Conservation (phyloP, 2,113 vertebrate species). For the Ceuthmochares aereus region DNA sequence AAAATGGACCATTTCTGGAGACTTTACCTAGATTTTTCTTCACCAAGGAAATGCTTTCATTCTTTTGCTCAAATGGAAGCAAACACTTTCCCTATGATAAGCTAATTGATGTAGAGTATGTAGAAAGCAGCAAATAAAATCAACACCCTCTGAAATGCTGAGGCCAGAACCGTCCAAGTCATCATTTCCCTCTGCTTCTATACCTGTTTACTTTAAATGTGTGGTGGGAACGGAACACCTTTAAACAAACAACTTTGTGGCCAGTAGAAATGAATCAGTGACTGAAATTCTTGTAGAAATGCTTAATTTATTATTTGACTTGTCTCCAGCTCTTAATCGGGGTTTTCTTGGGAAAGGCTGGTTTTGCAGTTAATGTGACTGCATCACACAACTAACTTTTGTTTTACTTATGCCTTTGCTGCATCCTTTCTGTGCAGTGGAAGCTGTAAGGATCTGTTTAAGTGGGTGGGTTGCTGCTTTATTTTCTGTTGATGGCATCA, state of each 20-base stretch:
- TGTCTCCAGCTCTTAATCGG: slow-evolving; percentile 4
- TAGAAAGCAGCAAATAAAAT: background rate
- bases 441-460: background rate
- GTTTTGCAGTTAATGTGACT: background rate
- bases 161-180: background rate
- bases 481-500: background rate
- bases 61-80: background rate
- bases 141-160: background rate
- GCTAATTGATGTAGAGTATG: background rate
- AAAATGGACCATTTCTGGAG: background rate
- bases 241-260: background rate
- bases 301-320: background rate
- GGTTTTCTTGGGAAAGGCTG: background rate
- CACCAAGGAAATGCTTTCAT: background rate
- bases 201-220: background rate
- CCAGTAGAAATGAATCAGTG: background rate
- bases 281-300: background rate
- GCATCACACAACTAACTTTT: background rate
- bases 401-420: background rate
- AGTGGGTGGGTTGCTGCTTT: background rate
- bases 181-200: background rate
- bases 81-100: background rate
- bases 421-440: background rate
- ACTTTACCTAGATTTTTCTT: background rate
- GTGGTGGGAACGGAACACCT: background rate